These are phyloP conservation scores for Clytia hemisphaerica DNA, from an alignment of 30 jellyfish, hydroid and myxozoan species.

Conservation along the genomic window DNA sequence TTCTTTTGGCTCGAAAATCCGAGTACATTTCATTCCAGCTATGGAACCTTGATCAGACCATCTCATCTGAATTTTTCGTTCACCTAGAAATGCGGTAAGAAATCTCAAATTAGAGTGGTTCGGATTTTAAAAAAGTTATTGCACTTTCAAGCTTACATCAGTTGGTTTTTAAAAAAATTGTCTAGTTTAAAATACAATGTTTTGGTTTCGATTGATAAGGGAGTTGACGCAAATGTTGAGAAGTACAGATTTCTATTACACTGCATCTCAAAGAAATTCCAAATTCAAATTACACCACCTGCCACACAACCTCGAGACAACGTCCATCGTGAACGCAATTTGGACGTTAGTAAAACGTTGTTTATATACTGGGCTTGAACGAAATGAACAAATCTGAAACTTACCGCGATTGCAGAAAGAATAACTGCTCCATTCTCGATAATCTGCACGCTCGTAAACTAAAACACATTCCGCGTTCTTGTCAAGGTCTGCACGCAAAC, in stretches of 20 bases:
- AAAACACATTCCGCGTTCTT: constrained; percentile 39
- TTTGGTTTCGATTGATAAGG: too few relatives aligned
- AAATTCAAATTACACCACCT: too few relatives aligned
- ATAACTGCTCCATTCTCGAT: constrained; percentile 83
- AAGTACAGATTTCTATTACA: too few relatives aligned
- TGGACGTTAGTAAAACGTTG: too few relatives aligned
- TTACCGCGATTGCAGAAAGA: constrained; percentile 79
- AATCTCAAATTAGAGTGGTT: background rate
- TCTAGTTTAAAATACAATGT: too few relatives aligned
- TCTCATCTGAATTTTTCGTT: constrained; percentile 80
- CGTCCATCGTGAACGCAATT: too few relatives aligned
- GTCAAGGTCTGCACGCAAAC: constrained; percentile 21
- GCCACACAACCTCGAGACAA: too few relatives aligned
- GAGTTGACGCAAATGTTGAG: too few relatives aligned
- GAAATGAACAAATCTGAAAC: background rate
- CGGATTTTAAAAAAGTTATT: background rate
- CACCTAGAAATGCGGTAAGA: constrained; percentile 32
- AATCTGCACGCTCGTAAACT: constrained; percentile 87
- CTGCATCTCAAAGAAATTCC: too few relatives aligned
- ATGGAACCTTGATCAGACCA: constrained; percentile 92
- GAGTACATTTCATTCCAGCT: constrained; percentile 84
- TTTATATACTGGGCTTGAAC: too few relatives aligned
- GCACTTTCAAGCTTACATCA: too few relatives aligned
- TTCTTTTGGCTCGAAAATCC: constrained; percentile 81
- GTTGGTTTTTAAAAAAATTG: too few relatives aligned